Percentiles rank a stretch among this genome's conserved stretches.
Evolutionary conservation across 2,797 vertebrate species (phyloP).

Genomic region (Hephaestus fuliginosus): DNA sequence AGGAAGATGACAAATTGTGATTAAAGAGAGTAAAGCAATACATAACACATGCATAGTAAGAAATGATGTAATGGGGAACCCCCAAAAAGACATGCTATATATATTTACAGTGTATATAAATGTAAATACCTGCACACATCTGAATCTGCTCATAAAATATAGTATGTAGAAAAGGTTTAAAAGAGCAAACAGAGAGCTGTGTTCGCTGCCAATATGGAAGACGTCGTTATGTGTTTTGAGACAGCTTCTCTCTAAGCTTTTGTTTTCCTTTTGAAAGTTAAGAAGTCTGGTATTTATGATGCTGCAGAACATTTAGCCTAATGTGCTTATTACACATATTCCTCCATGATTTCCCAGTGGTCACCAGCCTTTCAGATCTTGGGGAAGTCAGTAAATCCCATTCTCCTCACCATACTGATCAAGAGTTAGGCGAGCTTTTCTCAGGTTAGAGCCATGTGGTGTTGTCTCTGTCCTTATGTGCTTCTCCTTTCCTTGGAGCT

Average conservation of each 20-base stretch:
- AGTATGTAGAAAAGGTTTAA: background rate
- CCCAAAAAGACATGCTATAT: background rate
- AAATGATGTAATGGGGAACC: background rate
- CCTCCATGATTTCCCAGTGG: conserved; percentile 37
- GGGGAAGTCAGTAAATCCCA: conserved; percentile 33
- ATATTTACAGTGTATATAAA: background rate
- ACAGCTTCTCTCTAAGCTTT: conserved; percentile 12
- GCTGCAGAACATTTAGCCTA: conserved; percentile 9
- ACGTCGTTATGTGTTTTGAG: conserved; percentile 8
- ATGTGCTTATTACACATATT: conserved; percentile 30
- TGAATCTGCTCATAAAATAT: background rate
- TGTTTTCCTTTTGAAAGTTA: conserved; percentile 5
- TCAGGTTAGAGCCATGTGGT: conserved; percentile 22
- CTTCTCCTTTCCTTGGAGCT: background rate
- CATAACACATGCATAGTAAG: background rate
- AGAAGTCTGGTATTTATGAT: conserved; percentile 25
- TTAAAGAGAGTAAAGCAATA: background rate
- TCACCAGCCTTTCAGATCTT: conserved; percentile 13
- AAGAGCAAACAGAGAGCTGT: background rate
- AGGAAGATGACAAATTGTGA: background rate
- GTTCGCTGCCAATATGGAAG: background rate
- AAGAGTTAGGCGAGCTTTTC: conserved; percentile 2
- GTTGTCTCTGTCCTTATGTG: background rate
- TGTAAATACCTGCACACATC: background rate
- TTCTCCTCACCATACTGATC: conserved; percentile 12